Conservation (phyloP, 1,140 invertebrate species). For the Fopius arisanus region DNA sequence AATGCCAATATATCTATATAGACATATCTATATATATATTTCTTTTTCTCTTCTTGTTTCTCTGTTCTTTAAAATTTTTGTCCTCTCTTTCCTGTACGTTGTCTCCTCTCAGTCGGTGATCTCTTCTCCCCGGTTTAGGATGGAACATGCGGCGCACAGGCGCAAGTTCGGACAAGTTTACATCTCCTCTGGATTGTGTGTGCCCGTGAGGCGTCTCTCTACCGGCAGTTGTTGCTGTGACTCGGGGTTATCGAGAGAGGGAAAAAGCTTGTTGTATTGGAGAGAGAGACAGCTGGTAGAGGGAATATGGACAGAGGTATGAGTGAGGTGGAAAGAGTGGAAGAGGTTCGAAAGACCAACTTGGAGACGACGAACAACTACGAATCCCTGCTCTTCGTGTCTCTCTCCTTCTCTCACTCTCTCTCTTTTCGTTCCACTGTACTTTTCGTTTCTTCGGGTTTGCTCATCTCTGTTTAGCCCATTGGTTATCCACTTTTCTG, state of each 20-base stretch:
- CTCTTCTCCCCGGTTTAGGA: neutral
- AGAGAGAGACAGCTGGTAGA: neutral
- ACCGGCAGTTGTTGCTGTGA: neutral
- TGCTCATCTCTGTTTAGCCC: neutral
- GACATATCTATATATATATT: no score
- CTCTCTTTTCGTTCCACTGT: neutral
- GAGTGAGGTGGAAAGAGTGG: neutral
- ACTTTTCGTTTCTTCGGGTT: neutral
- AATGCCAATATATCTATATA: no score
- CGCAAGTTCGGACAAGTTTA: slow-evolving; percentile 22
- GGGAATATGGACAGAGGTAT: neutral
- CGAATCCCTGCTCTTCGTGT: neutral
- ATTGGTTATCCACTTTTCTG: neutral
- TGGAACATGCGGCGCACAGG: slow-evolving; percentile 13
- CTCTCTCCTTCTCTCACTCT: neutral
- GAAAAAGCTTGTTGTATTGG: neutral
- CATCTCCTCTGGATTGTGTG: slow-evolving; percentile 10
- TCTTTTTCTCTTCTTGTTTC: neutral
- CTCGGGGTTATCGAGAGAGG: neutral
- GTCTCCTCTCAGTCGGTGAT: neutral
- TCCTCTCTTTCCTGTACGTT: no score
- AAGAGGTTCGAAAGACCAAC: neutral
- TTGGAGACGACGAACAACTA: neutral
- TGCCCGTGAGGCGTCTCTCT: slow-evolving; percentile 15
- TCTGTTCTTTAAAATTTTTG: neutral